phyloP scores from a whole-genome alignment of 1,140 invertebrate species.

The Rhopalosiphum maidis region DNA sequence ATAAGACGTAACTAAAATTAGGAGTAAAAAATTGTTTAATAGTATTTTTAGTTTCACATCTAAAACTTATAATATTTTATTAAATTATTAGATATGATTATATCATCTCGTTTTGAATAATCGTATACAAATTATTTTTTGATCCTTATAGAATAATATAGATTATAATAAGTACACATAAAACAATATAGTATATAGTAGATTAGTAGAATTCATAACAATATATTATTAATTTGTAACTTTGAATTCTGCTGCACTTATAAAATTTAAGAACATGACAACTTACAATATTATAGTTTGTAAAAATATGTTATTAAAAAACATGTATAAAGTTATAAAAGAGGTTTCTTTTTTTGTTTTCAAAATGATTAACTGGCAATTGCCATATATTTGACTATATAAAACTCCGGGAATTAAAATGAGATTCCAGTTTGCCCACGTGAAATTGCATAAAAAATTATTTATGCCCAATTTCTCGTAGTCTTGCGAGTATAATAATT shows the following conservation, averaged over 20 bases:
- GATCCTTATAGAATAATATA: not conserved
- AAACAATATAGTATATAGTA: not conserved
- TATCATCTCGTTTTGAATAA: not conserved
- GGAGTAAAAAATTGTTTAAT: not conserved
- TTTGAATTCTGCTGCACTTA: not conserved
- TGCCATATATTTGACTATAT: not conserved
- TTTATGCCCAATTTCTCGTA: slow-evolving; percentile 8
- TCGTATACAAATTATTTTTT: not conserved
- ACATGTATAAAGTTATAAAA: not conserved
- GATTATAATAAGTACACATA: not conserved
- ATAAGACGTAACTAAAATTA: not conserved
- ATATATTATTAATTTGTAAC: not conserved
- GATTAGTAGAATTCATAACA: not conserved
- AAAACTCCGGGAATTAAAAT: not conserved
- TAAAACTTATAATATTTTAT: not conserved
- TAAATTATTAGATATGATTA: not conserved
- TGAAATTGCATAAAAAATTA: slow-evolving; percentile 29
- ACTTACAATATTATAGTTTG: not conserved
- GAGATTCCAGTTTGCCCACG: slow-evolving; percentile 15
- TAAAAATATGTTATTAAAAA: not conserved
- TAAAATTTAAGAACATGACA: not conserved
- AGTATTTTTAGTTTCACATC: not conserved
- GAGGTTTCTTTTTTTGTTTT: slow-evolving; percentile 2
- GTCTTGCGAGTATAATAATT: not conserved
- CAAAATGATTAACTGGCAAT: not conserved